phyloP scores from a whole-genome alignment of 2,888 invertebrate species.

The Bellardia pandia region DNA sequence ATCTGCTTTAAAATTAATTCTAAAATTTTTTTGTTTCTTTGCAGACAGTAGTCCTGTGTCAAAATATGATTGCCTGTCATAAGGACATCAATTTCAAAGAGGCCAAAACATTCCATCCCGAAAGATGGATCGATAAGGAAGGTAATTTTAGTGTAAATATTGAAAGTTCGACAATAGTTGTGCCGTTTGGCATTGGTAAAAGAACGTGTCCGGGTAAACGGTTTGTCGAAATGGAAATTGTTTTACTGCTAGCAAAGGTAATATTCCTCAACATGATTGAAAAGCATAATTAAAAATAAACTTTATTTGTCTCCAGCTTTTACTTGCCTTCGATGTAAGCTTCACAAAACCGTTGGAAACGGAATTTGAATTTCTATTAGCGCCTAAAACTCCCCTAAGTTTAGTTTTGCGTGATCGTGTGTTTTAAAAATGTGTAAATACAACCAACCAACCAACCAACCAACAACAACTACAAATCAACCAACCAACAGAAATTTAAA shows the following conservation, averaged over 20 bases:
- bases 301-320: constrained; percentile 85
- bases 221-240: constrained; percentile 91
- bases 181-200: constrained; percentile 92
- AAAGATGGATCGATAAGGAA: constrained; percentile 88
- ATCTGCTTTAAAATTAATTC: too few relatives aligned
- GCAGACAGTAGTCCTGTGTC: constrained; percentile 91
- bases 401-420: constrained; percentile 88
- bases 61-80: constrained; percentile 92
- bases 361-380: constrained; percentile 92
- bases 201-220: constrained; percentile 94
- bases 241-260: constrained; percentile 90
- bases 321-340: constrained; percentile 89
- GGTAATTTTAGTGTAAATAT: constrained; percentile 83
- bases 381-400: constrained; percentile 90
- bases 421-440: constrained; percentile 68
- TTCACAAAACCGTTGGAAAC: constrained; percentile 89
- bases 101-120: constrained; percentile 89
- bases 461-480: background rate
- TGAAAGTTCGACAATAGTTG: constrained; percentile 87
- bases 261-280: constrained; percentile 57
- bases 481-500: background rate
- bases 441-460: too few relatives aligned
- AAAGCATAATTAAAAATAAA: background rate
- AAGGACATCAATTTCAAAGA: constrained; percentile 90
- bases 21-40: constrained; percentile 50